Conservation (phyloP, 2,113 vertebrate species). For the Nycticryphes semicollaris region DNA sequence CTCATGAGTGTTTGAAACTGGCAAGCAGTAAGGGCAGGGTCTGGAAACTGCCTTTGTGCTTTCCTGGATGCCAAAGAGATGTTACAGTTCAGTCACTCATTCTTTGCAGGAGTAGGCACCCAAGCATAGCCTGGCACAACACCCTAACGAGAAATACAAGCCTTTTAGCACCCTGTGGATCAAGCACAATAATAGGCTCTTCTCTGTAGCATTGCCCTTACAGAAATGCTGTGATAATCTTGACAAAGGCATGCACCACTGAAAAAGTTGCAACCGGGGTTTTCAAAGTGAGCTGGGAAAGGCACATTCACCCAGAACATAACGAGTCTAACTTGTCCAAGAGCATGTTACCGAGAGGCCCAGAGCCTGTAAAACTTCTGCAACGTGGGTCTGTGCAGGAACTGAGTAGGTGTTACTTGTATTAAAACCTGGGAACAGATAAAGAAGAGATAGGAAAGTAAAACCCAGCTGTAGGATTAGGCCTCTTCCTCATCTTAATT, state of each 20-base stretch:
- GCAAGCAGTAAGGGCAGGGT: background rate
- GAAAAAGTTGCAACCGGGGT: background rate
- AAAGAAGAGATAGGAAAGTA: background rate
- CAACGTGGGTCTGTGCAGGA: background rate
- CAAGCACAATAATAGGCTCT: background rate
- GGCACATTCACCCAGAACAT: background rate
- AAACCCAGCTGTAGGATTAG: background rate
- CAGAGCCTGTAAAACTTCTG: background rate
- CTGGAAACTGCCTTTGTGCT: background rate
- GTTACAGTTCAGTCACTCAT: background rate
- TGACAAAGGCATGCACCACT: accelerated
- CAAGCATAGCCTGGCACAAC: background rate
- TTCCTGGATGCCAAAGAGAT: background rate
- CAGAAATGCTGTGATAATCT: background rate
- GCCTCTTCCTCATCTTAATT: background rate
- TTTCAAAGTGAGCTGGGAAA: background rate
- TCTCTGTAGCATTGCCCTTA: background rate
- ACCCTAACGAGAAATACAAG: background rate
- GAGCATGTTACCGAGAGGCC: background rate
- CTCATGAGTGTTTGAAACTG: background rate
- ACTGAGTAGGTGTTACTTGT: background rate
- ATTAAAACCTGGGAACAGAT: background rate
- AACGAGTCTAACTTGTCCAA: background rate
- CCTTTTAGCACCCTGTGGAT: background rate
- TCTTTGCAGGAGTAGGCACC: background rate